Evolutionary conservation across 2,888 invertebrate genomes (phyloP).

Genomic region (Ellobium chinense): DNA sequence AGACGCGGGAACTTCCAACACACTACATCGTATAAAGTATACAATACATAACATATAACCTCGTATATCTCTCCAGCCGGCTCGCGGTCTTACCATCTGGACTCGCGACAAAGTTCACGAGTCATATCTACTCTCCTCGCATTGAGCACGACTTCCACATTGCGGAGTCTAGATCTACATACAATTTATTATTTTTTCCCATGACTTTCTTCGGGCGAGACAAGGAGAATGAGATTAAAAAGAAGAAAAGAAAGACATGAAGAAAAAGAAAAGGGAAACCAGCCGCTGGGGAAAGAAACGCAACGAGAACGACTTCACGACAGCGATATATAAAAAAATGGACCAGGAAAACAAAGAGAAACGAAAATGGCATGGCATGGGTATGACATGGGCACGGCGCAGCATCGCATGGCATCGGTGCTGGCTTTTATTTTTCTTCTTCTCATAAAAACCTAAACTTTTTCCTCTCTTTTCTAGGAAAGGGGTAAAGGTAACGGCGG

Average conservation of each 20-base stretch:
- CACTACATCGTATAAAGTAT: too few species aligned
- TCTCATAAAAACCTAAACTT: too few species aligned
- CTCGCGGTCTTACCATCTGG: not conserved
- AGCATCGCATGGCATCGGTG: too few species aligned
- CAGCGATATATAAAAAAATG: too few species aligned
- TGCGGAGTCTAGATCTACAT: not conserved
- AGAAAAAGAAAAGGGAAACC: not conserved
- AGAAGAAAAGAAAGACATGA: not conserved
- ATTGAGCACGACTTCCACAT: not conserved
- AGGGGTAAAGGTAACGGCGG: too few species aligned
- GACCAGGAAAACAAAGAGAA: not conserved
- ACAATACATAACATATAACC: too few species aligned
- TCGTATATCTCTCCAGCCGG: not conserved
- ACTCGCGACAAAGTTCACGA: not conserved
- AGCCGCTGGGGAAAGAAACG: not conserved
- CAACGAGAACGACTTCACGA: not conserved
- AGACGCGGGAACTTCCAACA: too few species aligned
- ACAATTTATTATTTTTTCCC: not conserved
- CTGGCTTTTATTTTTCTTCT: too few species aligned
- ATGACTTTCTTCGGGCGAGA: not conserved
- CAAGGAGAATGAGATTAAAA: not conserved
- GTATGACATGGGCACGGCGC: not conserved
- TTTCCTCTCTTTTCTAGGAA: too few species aligned
- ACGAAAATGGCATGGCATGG: not conserved
- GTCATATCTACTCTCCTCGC: not conserved